Conservation (phyloP, 2,797 vertebrate genomes). For the Rhinogobio ventralis region DNA sequence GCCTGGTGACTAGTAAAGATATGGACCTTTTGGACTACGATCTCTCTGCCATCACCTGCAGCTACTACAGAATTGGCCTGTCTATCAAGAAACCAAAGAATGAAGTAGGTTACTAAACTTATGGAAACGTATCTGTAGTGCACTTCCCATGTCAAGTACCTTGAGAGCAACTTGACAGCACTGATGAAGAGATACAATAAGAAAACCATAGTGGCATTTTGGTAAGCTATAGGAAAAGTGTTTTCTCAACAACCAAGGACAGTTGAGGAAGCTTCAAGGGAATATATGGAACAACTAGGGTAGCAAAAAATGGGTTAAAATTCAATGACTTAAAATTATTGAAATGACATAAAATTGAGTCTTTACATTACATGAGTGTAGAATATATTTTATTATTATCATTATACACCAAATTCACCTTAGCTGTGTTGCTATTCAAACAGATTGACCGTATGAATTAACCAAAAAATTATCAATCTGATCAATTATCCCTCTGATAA, state of each 20-base stretch:
- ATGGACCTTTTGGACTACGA: background rate
- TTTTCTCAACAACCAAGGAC: background rate
- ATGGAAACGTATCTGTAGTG: background rate
- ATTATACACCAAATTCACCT: background rate
- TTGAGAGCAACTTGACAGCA: background rate
- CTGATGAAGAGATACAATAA: constrained; percentile 13
- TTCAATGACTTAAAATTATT: background rate
- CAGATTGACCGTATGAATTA: background rate
- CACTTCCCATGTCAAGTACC: background rate
- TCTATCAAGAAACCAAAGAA: background rate
- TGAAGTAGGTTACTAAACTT: background rate
- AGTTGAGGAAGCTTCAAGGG: background rate
- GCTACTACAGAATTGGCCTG: background rate
- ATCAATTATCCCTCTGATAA: background rate
- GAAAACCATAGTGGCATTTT: background rate
- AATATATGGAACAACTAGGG: background rate
- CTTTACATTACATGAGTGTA: background rate
- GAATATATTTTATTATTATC: background rate
- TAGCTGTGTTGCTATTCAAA: background rate
- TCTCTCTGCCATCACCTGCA: background rate
- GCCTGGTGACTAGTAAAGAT: background rate
- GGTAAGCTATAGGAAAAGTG: background rate
- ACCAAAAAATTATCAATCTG: background rate
- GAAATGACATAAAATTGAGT: background rate
- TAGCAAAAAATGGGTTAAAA: background rate